Conservation (phyloP, 2,113 vertebrate species). For the Ammospiza nelsoni region DNA sequence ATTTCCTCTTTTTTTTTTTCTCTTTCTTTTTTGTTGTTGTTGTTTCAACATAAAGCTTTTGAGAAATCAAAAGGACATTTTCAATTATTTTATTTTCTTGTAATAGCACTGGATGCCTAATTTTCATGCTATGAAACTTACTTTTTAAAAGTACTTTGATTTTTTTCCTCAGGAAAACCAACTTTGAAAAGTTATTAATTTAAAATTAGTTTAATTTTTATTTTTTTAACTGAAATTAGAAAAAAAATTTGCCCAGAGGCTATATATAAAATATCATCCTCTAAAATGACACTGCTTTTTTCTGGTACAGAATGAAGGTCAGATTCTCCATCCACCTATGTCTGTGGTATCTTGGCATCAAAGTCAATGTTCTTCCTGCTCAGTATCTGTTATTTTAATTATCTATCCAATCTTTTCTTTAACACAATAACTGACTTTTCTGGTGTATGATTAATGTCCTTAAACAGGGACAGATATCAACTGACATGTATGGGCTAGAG, state of each 20-base stretch:
- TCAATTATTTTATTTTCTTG: not conserved
- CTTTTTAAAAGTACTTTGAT: not conserved
- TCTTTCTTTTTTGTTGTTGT: accelerated
- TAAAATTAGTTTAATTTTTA: not conserved
- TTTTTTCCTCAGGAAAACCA: not conserved
- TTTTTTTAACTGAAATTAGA: not conserved
- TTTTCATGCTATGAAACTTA: not conserved
- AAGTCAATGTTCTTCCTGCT: not conserved
- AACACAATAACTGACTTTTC: constrained; percentile 15
- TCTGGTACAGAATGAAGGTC: not conserved
- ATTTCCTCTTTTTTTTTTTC: not conserved
- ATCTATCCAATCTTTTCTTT: not conserved
- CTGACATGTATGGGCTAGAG: not conserved
- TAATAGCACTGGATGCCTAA: not conserved
- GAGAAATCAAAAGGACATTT: not conserved
- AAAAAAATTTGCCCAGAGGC: not conserved
- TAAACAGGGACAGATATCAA: constrained; percentile 1
- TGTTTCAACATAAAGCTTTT: not conserved
- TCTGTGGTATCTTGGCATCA: not conserved
- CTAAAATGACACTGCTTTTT: not conserved
- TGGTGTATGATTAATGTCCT: constrained; percentile 32
- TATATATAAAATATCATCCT: not conserved
- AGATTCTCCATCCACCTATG: not conserved
- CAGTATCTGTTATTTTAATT: not conserved
- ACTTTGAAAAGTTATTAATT: not conserved